These are phyloP conservation scores for Grammomys surdaster DNA, from an alignment of 2,113 vertebrate species.

Conservation along the genomic window DNA sequence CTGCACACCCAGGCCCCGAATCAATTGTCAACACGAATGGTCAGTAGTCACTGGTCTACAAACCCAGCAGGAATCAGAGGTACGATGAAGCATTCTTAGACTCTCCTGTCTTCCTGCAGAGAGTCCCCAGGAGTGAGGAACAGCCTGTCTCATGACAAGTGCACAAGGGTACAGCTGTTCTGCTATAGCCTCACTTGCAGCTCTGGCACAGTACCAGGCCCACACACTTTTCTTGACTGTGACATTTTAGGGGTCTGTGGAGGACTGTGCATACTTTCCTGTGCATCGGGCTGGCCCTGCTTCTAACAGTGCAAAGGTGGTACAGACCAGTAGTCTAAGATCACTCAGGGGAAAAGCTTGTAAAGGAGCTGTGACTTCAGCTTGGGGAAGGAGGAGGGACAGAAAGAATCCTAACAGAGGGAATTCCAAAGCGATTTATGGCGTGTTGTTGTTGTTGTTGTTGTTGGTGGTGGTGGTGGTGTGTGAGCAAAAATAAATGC, in stretches of 20 bases:
- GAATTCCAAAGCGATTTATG: background rate
- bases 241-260: background rate
- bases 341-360: background rate
- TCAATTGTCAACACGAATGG: background rate
- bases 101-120: background rate
- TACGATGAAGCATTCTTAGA: background rate
- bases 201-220: background rate
- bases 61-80: background rate
- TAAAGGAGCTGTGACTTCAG: background rate
- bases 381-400: background rate
- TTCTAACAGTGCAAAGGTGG: background rate
- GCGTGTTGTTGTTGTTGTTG: too few species aligned
- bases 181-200: background rate
- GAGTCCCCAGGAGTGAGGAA: background rate
- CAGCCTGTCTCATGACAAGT: background rate
- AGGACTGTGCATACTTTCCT: background rate
- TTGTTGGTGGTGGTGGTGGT: too few species aligned
- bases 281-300: background rate
- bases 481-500: accelerated
- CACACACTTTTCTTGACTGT: background rate
- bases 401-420: background rate
- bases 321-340: background rate
- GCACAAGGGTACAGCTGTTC: too few species aligned
- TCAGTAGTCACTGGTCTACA: background rate
- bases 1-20: background rate